Conservation (phyloP, 2,113 vertebrate species). For the Siphamia tubifer region DNA sequence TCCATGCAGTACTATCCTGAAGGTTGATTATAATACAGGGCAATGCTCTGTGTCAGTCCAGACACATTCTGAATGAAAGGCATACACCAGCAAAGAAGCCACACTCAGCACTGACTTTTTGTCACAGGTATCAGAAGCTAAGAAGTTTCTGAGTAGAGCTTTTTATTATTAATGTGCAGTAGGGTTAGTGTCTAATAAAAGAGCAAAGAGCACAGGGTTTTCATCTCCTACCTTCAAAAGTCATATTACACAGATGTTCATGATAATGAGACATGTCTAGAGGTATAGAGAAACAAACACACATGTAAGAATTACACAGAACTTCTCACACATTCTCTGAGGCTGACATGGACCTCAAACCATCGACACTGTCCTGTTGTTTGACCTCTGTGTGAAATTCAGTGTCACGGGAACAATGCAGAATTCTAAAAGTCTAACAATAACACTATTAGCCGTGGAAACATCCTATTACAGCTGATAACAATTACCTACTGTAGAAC, state of each 20-base stretch:
- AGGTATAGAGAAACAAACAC: neutral
- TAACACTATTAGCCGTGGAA: conserved; percentile 5
- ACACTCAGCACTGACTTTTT: no score
- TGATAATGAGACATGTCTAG: conserved; percentile 28
- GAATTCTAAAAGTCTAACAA: conserved; percentile 18
- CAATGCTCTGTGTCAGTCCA: neutral
- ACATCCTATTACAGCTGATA: neutral
- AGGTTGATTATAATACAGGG: neutral
- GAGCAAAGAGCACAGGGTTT: neutral
- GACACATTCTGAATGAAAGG: no score
- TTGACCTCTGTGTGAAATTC: conserved; percentile 2
- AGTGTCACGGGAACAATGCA: neutral
- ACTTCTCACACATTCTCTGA: neutral
- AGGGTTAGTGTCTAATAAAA: neutral
- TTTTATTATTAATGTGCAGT: neutral
- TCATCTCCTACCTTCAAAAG: conserved; percentile 2
- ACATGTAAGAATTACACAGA: neutral
- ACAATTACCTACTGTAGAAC: conserved; percentile 28
- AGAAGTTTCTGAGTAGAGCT: neutral
- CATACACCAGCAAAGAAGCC: no score
- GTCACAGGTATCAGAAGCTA: neutral
- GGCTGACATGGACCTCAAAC: neutral
- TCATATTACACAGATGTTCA: neutral
- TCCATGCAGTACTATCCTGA: neutral
- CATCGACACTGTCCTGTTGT: neutral